Percentiles rank a stretch among this genome's conserved stretches.
phyloP scores from a whole-genome alignment of 2,797 vertebrate species.

The Brachyrhaphis roseni region DNA sequence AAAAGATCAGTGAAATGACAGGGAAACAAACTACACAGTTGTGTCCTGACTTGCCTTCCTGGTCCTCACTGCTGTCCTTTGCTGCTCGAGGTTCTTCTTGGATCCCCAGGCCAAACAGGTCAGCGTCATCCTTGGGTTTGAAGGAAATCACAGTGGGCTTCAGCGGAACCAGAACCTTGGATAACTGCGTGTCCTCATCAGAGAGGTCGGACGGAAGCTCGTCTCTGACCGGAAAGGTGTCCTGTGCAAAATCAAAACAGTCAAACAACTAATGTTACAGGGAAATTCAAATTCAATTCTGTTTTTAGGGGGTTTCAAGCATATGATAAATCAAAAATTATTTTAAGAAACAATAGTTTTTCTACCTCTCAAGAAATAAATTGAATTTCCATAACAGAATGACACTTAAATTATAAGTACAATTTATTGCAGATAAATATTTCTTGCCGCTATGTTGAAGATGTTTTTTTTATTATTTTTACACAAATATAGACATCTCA shows the following conservation, averaged over 20 bases:
- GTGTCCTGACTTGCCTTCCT: conserved; percentile 74
- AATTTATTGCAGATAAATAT: too few species aligned
- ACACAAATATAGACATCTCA: too few species aligned
- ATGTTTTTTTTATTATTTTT: too few species aligned
- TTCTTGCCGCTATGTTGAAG: too few species aligned
- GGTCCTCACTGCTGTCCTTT: conserved; percentile 89
- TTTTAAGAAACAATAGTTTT: too few species aligned
- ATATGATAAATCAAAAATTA: too few species aligned
- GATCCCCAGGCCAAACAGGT: conserved; percentile 93
- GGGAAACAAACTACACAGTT: neutral
- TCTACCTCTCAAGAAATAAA: too few species aligned
- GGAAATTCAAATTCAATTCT: neutral
- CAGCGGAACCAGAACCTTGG: conserved; percentile 68
- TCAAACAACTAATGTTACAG: neutral
- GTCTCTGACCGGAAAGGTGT: conserved; percentile 85
- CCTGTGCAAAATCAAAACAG: conserved; percentile 68
- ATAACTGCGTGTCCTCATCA: conserved; percentile 83
- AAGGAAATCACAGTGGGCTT: conserved; percentile 83
- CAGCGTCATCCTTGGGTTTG: conserved; percentile 84
- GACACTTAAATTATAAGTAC: too few species aligned
- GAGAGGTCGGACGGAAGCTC: conserved; percentile 89
- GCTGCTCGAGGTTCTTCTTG: conserved; percentile 76
- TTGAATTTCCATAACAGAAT: too few species aligned
- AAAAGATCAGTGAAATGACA: neutral
- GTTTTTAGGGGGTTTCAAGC: too few species aligned